Conservation (phyloP, 2,797 vertebrate genomes). For the Spea hammondii region DNA sequence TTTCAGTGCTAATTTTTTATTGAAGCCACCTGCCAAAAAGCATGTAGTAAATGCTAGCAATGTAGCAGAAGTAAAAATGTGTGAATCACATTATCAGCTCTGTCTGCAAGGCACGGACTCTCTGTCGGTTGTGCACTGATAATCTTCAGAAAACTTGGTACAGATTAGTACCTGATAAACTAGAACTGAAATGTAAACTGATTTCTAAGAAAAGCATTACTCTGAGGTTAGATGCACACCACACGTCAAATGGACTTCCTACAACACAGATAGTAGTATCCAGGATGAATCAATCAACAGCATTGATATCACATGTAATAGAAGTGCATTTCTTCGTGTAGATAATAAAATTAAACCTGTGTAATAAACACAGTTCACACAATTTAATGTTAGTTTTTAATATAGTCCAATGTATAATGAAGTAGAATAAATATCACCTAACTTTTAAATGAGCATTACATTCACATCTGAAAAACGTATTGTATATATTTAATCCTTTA, state of each 20-base stretch:
- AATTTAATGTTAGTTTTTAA: too few species aligned
- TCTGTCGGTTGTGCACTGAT: neutral
- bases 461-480: too few species aligned
- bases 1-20: neutral
- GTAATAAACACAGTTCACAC: too few species aligned
- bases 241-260: neutral
- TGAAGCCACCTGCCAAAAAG: neutral
- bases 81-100: neutral
- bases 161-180: neutral
- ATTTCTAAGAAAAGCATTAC: neutral
- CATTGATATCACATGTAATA: too few species aligned
- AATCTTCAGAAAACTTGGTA: conserved; percentile 1
- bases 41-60: neutral
- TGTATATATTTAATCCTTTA: too few species aligned
- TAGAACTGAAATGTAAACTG: neutral
- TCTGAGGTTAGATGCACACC: neutral
- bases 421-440: too few species aligned
- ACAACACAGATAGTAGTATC: too few species aligned
- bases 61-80: neutral
- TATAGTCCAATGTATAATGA: too few species aligned
- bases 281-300: too few species aligned
- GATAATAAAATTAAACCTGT: too few species aligned
- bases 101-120: neutral
- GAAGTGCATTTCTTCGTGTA: too few species aligned
- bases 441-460: too few species aligned